Evolutionary conservation across 2,888 invertebrate species (phyloP).

Genomic region (Lordiphosa andalusiaca): DNA sequence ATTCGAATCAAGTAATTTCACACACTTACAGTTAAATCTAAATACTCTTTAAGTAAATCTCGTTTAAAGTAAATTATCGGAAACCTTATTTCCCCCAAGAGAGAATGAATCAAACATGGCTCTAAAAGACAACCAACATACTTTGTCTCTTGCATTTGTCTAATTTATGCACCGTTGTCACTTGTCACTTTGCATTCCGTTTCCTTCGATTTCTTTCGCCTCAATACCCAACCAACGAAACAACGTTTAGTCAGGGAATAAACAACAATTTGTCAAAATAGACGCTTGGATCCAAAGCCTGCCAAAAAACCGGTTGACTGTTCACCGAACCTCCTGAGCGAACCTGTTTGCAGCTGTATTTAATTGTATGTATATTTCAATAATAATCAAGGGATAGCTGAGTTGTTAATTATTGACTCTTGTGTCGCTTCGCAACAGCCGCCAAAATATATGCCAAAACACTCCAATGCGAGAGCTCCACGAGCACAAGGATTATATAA

Average conservation of each 20-base stretch:
- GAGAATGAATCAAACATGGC: too few relatives aligned
- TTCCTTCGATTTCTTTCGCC: too few relatives aligned
- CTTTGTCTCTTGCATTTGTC: conserved; percentile 2
- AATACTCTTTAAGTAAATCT: too few relatives aligned
- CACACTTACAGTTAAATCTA: too few relatives aligned
- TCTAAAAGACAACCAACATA: conserved; percentile 5
- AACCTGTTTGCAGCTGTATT: conserved; percentile 70
- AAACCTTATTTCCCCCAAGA: too few relatives aligned
- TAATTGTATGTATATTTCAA: conserved; percentile 47
- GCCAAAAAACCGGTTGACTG: conserved; percentile 32
- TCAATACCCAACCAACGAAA: conserved; percentile 21
- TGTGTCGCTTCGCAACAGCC: conserved; percentile 20
- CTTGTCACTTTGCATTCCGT: conserved; percentile 36
- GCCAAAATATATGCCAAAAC: conserved; percentile 41
- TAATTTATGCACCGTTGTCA: conserved; percentile 45
- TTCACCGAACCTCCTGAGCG: conserved; percentile 2
- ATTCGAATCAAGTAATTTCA: too few relatives aligned
- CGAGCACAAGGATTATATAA: conserved; percentile 18
- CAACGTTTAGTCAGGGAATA: conserved; percentile 63
- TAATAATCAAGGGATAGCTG: conserved; percentile 68
- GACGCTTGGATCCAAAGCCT: conserved; percentile 30
- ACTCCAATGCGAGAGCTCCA: conserved; percentile 3
- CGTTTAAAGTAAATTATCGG: too few relatives aligned
- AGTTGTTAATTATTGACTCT: conserved; percentile 59
- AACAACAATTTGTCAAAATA: conserved; percentile 46